phyloP scores from a whole-genome alignment of 2,888 invertebrate genomes.

The Phortica okadai region DNA sequence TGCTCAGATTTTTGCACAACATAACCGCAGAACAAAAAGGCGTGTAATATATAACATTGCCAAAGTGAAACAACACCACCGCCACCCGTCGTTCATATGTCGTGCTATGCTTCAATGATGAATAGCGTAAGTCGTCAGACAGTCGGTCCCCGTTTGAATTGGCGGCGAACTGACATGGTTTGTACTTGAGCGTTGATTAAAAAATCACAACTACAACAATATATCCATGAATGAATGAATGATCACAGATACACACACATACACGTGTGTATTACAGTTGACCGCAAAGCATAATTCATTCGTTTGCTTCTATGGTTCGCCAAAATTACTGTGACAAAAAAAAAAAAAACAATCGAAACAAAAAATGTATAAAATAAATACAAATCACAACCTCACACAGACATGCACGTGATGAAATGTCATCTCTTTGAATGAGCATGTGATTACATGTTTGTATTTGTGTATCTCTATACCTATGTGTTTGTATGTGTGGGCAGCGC shows the following conservation, averaged over 20 bases:
- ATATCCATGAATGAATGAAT: constrained; percentile 42
- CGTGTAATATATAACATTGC: too few relatives aligned
- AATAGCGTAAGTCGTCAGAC: constrained; percentile 14
- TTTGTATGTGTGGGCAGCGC: constrained; percentile 2
- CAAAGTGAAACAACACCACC: background rate
- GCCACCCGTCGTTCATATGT: background rate
- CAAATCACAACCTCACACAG: background rate
- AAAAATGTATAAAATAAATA: constrained; percentile 2
- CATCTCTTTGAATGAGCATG: background rate
- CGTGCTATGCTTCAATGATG: background rate
- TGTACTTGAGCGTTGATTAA: constrained; percentile 71
- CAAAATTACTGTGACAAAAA: constrained; percentile 26
- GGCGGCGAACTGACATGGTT: constrained; percentile 30
- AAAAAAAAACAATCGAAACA: background rate
- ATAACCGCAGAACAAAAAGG: too few relatives aligned
- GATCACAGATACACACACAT: background rate
- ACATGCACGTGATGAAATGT: background rate
- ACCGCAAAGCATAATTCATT: constrained; percentile 29
- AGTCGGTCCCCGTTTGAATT: constrained; percentile 19
- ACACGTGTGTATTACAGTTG: background rate
- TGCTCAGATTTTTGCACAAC: too few relatives aligned
- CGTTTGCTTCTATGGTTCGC: background rate
- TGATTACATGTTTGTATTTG: background rate
- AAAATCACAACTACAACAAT: constrained; percentile 51
- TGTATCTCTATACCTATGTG: background rate